Evolutionary conservation across 2,888 invertebrate genomes (phyloP), one percentile per base, ranked within the genome.

Genomic region (Sericinus montela): DNA sequence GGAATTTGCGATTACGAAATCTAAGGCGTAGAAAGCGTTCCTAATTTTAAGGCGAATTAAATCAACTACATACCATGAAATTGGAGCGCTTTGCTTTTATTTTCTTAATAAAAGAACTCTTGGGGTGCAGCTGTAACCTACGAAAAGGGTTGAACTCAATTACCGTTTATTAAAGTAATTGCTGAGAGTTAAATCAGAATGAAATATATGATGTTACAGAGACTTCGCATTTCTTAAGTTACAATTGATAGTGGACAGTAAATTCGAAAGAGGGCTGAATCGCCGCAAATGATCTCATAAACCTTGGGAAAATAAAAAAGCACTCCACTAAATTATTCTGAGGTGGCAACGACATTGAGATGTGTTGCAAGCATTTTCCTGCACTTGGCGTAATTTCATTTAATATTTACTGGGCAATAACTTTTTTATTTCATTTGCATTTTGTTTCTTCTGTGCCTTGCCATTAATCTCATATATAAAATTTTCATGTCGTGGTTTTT

Each of bases 91-190:
- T 54, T 42, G 47, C 51, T 40, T 53, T 55, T 57, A 57, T 55
- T 59, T 60, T 55, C 58, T 59, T 62, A 59, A 60, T 60, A 64
- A 64, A 62, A 57, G 55, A 59, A 58, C 53, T 51, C 51, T 45
- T 46, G 54, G 54, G 54, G 52, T 55, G 53, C 58, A 59, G 57
- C 53, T 59, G 53, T 39, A 54, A 37, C 57, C 57, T 52, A 57
- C 57, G 51, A 53, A 60, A 65, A 62, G 66, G 65, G 67, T 64
- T 63, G 51, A 65, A 69, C 69, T 75, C 72, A 75, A 79, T 80
- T 80, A 76, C 75, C 67, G 74, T 77, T 73, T 68, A 58, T 62
- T 60, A 60, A 67, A 69, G 73, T 73, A 75, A 77, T 75, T 71
- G 71, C 66, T 64, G 63, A 62, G 70, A 72, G 74, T 76, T 69